Evolutionary conservation across 2,888 invertebrate species (phyloP).

Genomic region (Tuta absoluta): DNA sequence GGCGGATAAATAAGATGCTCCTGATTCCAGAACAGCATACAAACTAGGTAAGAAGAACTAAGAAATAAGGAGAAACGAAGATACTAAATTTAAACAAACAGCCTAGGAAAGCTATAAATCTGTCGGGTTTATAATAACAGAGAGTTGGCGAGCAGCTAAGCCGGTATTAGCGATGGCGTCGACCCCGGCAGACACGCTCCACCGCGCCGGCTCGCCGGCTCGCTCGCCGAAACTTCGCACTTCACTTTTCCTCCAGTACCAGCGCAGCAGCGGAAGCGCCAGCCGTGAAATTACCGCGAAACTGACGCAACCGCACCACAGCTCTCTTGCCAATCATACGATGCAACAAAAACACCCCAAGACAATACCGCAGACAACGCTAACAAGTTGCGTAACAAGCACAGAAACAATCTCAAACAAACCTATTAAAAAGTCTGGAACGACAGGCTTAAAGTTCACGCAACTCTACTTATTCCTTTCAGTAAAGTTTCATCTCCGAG

Average conservation of each 20-base stretch:
- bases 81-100: constrained; percentile 18
- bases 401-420: constrained; percentile 5
- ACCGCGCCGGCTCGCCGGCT: constrained; percentile 55
- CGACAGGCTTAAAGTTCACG: not conserved
- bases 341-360: constrained; percentile 21
- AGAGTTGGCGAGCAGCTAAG: constrained; percentile 24
- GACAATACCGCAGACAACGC: constrained; percentile 11
- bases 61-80: too few species aligned
- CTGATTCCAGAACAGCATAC: constrained; percentile 13
- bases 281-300: constrained; percentile 77
- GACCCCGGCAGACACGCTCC: constrained; percentile 69
- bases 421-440: not conserved
- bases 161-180: constrained; percentile 43
- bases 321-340: constrained; percentile 36
- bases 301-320: constrained; percentile 60
- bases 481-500: not conserved
- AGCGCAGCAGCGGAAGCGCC: constrained; percentile 56
- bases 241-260: constrained; percentile 76
- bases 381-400: constrained; percentile 7
- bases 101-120: constrained; percentile 25
- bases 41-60: too few species aligned
- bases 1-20: not conserved
- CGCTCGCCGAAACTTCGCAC: constrained; percentile 78
- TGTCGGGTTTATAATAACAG: constrained; percentile 25
- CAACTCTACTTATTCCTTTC: not conserved